Conservation (phyloP, 2,797 vertebrate species). For the Tenualosa ilisha region DNA sequence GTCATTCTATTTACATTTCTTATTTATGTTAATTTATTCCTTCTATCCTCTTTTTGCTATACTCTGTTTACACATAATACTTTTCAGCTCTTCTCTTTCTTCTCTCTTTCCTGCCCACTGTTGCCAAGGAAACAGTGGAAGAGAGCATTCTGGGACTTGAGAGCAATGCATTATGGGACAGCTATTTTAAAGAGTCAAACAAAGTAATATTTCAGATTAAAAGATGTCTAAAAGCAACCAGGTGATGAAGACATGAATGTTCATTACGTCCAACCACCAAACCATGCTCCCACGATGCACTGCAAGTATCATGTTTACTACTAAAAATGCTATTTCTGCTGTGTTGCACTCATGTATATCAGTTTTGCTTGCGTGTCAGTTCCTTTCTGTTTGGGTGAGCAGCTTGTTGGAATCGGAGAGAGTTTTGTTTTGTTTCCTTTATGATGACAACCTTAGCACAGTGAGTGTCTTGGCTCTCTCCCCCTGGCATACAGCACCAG, state of each 20-base stretch:
- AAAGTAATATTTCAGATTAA: slow-evolving; percentile 23
- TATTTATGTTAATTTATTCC: neutral
- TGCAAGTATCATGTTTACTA: slow-evolving; percentile 33
- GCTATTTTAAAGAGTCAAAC: slow-evolving; percentile 50
- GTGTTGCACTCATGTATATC: slow-evolving; percentile 16
- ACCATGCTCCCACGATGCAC: slow-evolving; percentile 53
- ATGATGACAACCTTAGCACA: slow-evolving; percentile 24
- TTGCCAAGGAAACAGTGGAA: slow-evolving; percentile 71
- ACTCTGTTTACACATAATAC: slow-evolving; percentile 22
- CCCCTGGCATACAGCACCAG: neutral
- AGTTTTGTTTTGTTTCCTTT: slow-evolving; percentile 24
- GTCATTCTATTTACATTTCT: neutral
- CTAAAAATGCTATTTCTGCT: slow-evolving; percentile 36
- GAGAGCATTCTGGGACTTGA: slow-evolving; percentile 65
- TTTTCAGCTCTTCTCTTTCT: slow-evolving; percentile 20
- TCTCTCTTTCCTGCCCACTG: slow-evolving; percentile 51
- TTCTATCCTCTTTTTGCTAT: slow-evolving; percentile 25
- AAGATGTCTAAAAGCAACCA: slow-evolving; percentile 26
- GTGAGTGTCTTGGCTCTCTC: slow-evolving; percentile 30
- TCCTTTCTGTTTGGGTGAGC: slow-evolving; percentile 11
- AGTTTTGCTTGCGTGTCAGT: neutral
- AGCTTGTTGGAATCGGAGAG: neutral
- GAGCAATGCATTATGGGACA: slow-evolving; percentile 58
- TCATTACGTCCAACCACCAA: slow-evolving; percentile 39
- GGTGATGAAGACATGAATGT: slow-evolving; percentile 28